A percentile compares a stretch with the other conserved stretches of the same genome.
phyloP scores from a whole-genome alignment of 2,113 vertebrate species.

The Corythornis madagascariensis region DNA sequence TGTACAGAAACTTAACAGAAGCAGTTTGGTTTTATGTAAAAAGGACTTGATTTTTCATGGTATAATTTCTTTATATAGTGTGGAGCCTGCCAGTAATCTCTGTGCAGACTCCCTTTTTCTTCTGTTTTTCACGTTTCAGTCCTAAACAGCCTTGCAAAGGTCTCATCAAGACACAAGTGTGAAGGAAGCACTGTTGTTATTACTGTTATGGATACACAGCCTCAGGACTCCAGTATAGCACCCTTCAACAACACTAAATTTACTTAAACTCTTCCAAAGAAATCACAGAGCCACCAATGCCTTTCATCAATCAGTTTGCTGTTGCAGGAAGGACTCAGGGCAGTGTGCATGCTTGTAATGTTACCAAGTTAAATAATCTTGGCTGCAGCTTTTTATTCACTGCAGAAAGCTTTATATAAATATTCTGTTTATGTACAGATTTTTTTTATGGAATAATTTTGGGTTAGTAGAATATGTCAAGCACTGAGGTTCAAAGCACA shows the following conservation, averaged over 20 bases:
- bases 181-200: neutral
- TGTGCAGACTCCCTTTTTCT: neutral
- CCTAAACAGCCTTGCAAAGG: neutral
- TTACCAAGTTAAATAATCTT: neutral
- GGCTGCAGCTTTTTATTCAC: neutral
- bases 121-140: neutral
- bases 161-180: neutral
- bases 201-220: neutral
- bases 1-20: neutral
- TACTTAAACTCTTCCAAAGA: neutral
- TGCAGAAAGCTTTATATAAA: neutral
- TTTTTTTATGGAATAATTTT: slow-evolving; percentile 25
- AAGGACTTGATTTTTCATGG: neutral
- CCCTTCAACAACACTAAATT: neutral
- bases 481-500: slow-evolving; percentile 39
- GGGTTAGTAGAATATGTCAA: slow-evolving; percentile 30
- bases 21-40: neutral
- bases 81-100: neutral
- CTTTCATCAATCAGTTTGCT: neutral
- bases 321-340: neutral
- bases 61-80: neutral
- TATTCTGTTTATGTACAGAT: slow-evolving; percentile 33
- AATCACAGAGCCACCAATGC: neutral
- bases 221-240: neutral
- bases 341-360: neutral